Evolutionary conservation across 2,888 invertebrate species (phyloP).

Genomic region (Amphimallon solstitiale): DNA sequence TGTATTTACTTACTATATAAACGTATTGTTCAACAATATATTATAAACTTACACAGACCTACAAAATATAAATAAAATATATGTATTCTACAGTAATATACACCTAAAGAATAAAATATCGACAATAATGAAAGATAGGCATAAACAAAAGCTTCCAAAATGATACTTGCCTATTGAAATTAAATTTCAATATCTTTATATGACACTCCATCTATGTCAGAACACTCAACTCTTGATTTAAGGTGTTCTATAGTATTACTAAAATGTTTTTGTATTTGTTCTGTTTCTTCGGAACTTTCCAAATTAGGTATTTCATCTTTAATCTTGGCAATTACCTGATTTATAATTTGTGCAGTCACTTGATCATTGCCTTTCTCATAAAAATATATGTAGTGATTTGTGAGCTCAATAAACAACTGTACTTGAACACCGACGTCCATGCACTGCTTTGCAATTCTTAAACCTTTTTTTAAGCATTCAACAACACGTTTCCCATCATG

Average conservation of each 20-base stretch:
- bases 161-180: slow-evolving; percentile 39
- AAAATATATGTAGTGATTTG: slow-evolving; percentile 94
- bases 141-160: slow-evolving; percentile 3
- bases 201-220: slow-evolving; percentile 69
- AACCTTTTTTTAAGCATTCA: slow-evolving; percentile 95
- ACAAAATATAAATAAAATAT: slow-evolving; percentile 35
- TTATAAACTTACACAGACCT: slow-evolving; percentile 15
- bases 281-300: slow-evolving; percentile 94
- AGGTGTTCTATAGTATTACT: slow-evolving; percentile 89
- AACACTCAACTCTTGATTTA: slow-evolving; percentile 74
- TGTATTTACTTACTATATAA: not conserved
- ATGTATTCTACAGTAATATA: slow-evolving; percentile 27
- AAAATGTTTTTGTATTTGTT: slow-evolving; percentile 96
- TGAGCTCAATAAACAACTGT: slow-evolving; percentile 92
- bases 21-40: slow-evolving; percentile 8
- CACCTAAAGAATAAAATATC: slow-evolving; percentile 24
- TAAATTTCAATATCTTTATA: slow-evolving; percentile 73
- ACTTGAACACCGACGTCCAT: slow-evolving; percentile 98
- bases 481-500: slow-evolving; percentile 91
- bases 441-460: slow-evolving; percentile 95
- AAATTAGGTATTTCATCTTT: slow-evolving; percentile 93
- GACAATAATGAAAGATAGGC: slow-evolving; percentile 10
- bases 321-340: slow-evolving; percentile 89
- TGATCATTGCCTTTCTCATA: slow-evolving; percentile 80
- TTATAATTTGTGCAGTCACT: slow-evolving; percentile 60